Percentiles rank a stretch among this genome's conserved stretches.
phyloP scores from a whole-genome alignment of 2,797 vertebrate species.

The Phoebastria nigripes region DNA sequence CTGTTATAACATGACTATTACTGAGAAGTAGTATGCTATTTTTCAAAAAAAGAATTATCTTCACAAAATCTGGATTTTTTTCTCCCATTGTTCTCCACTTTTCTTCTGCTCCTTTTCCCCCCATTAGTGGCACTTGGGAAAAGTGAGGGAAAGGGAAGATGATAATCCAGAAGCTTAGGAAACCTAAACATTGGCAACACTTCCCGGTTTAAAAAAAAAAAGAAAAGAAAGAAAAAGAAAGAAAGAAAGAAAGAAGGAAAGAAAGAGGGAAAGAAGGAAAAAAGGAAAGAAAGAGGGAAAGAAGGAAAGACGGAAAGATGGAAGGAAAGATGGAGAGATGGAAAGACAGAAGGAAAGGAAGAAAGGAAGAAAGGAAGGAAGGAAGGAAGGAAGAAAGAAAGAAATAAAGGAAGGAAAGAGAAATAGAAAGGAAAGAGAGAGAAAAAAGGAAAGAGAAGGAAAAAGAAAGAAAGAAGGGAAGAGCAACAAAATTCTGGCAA shows the following conservation, averaged over 20 bases:
- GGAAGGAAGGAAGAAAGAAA: no score
- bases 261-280: no score
- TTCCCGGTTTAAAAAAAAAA: neutral
- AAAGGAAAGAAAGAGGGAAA: no score
- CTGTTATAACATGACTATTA: neutral
- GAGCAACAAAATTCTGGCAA: neutral
- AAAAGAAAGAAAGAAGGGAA: rapidly evolving
- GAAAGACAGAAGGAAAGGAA: no score
- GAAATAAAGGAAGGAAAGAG: neutral
- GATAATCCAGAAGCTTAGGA: neutral
- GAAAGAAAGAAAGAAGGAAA: neutral
- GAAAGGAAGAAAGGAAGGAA: no score
- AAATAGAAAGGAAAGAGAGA: no score
- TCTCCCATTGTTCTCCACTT: neutral
- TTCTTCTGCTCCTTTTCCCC: rapidly evolving
- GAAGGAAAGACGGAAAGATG: no score
- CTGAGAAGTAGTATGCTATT: neutral
- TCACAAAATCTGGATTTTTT: neutral
- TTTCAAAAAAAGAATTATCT: neutral
- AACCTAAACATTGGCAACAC: neutral
- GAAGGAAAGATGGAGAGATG: no score
- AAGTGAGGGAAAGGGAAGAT: neutral
- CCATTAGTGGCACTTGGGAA: neutral
- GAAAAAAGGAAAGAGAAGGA: rapidly evolving
- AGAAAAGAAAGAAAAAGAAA: neutral